Evolutionary conservation across 2,888 invertebrate genomes (phyloP).

Genomic region (Trypoxylon attenuatum): DNA sequence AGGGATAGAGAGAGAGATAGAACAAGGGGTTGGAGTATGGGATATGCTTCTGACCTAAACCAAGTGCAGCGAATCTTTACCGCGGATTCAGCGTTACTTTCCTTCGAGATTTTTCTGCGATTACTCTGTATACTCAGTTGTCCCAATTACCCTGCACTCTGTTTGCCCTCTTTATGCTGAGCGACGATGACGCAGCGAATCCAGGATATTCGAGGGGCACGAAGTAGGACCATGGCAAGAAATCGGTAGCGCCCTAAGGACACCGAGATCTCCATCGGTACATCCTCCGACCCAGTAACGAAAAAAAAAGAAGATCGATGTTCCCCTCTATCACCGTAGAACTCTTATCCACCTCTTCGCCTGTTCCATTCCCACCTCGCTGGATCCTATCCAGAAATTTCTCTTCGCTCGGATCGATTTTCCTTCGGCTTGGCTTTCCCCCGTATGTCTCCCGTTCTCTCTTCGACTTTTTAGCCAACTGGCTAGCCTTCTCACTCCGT

Average conservation of each 20-base stretch:
- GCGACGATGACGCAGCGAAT: too few species aligned
- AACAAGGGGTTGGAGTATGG: constrained; percentile 25
- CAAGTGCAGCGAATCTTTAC: constrained; percentile 38
- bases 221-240: constrained; percentile 1
- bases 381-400: constrained; percentile 8
- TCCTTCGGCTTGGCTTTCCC: not conserved
- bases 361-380: constrained; percentile 11
- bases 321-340: constrained; percentile 8
- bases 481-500: not conserved
- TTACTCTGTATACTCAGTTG: constrained; percentile 43
- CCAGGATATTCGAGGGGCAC: constrained; percentile 21
- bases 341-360: constrained; percentile 21
- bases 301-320: constrained; percentile 20
- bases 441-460: not conserved
- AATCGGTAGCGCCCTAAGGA: constrained; percentile 28
- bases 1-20: not conserved
- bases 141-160: constrained; percentile 29
- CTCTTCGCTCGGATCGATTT: constrained; percentile 25
- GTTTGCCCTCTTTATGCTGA: too few species aligned
- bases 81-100: constrained; percentile 31
- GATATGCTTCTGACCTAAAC: too few species aligned
- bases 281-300: not conserved
- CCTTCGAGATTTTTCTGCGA: constrained; percentile 20
- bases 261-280: constrained; percentile 10
- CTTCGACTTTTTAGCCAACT: not conserved